A percentile compares a stretch with the other conserved stretches of the same genome.
Conservation (phyloP, 2,797 vertebrate genomes). For the Sebastes oblongus region DNA sequence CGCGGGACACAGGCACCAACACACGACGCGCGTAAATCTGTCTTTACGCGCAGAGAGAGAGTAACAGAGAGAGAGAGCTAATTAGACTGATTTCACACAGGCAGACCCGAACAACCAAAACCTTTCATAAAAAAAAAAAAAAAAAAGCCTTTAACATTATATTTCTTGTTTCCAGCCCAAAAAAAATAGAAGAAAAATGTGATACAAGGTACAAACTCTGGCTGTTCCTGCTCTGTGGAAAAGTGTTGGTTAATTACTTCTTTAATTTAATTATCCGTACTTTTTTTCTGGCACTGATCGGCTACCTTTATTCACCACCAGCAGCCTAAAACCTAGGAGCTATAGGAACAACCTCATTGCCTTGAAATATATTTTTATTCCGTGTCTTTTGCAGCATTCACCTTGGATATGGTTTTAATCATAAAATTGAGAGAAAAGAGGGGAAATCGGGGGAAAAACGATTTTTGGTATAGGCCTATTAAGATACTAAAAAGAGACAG, state of each 20-base stretch:
- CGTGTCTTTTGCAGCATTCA: slow-evolving; percentile 49
- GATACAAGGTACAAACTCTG: slow-evolving; percentile 43
- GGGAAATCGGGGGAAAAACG: slow-evolving; percentile 8
- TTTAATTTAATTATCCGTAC: slow-evolving; percentile 71
- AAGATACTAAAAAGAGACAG: slow-evolving; percentile 59
- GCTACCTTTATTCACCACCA: slow-evolving; percentile 20
- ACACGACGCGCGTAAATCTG: slow-evolving; percentile 18
- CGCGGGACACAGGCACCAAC: slow-evolving; percentile 4
- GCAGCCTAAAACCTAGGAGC: slow-evolving; percentile 47
- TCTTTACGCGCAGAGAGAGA: slow-evolving; percentile 2
- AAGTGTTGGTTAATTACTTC: slow-evolving; percentile 57
- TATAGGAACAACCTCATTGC: slow-evolving; percentile 34
- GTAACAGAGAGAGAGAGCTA: slow-evolving; percentile 55
- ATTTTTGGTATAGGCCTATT: slow-evolving; percentile 60
- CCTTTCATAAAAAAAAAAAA: slow-evolving; percentile 57
- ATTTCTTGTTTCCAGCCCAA: slow-evolving; percentile 62
- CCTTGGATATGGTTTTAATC: slow-evolving; percentile 62
- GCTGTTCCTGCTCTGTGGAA: slow-evolving; percentile 35
- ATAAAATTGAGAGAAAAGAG: slow-evolving; percentile 37
- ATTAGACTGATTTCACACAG: slow-evolving; percentile 75
- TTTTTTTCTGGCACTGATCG: slow-evolving; percentile 54
- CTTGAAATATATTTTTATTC: slow-evolving; percentile 33
- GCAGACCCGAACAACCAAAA: slow-evolving; percentile 63
- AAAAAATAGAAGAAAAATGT: slow-evolving; percentile 25
- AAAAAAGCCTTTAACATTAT: slow-evolving; percentile 44